These are phyloP conservation scores for Mercenaria mercenaria DNA, from an alignment of 1,140 invertebrate species.

Conservation along the genomic window DNA sequence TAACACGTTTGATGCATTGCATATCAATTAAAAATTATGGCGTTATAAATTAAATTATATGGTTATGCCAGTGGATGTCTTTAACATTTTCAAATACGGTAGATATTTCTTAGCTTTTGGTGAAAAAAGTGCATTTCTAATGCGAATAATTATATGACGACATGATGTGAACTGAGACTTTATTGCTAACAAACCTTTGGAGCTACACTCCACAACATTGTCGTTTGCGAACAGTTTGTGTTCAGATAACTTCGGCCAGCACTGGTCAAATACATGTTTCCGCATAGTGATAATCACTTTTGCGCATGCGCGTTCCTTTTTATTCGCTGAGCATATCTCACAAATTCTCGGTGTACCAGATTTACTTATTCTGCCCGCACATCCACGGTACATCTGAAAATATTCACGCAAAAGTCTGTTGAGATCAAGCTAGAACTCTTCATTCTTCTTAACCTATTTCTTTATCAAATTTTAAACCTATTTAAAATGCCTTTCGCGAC, in stretches of 20 bases:
- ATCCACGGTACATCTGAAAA: slow-evolving; percentile 10
- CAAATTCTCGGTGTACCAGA: neutral
- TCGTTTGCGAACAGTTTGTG: slow-evolving; percentile 39
- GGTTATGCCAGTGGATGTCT: no score
- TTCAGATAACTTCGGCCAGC: neutral
- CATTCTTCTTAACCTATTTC: no score
- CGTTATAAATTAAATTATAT: no score
- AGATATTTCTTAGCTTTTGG: no score
- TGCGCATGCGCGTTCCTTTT: neutral
- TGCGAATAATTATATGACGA: neutral
- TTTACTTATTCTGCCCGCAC: neutral
- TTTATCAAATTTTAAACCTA: no score
- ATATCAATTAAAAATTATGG: no score
- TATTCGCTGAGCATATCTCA: neutral
- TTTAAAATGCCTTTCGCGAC: no score
- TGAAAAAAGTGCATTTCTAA: neutral
- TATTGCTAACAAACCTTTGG: slow-evolving; percentile 39
- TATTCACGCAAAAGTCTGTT: no score
- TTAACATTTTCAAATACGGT: no score
- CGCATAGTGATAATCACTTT: slow-evolving; percentile 29
- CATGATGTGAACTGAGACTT: no score
- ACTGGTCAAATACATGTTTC: slow-evolving; percentile 54
- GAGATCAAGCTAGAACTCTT: no score
- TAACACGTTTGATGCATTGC: no score
- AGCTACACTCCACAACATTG: slow-evolving; percentile 32